A percentile compares a stretch with the other conserved stretches of the same genome.
phyloP scores from a whole-genome alignment of 2,888 invertebrate species.

The Ophioninae sp. region DNA sequence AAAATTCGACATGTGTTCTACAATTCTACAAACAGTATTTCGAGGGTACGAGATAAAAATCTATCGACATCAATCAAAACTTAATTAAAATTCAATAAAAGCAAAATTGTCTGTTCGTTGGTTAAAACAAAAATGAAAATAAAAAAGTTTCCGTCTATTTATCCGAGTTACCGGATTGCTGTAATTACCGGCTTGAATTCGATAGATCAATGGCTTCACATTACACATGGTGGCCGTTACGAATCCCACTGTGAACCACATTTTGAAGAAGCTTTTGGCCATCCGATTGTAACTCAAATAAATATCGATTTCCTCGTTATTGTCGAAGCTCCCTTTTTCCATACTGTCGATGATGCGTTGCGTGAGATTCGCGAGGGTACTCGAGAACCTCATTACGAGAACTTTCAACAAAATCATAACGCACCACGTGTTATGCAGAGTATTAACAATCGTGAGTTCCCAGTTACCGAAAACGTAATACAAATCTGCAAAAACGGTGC shows the following conservation, averaged over 20 bases:
- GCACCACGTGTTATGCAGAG: conserved; percentile 1
- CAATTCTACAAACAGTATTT: too few relatives aligned
- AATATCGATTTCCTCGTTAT: conserved; percentile 53
- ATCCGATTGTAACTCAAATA: conserved; percentile 60
- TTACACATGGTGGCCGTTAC: conserved; percentile 20
- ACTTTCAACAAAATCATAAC: conserved; percentile 25
- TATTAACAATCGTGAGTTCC: conserved; percentile 55
- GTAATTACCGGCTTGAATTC: conserved; percentile 26
- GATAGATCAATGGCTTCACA: conserved; percentile 26
- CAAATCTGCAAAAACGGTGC: conserved; percentile 49
- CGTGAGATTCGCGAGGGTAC: conserved; percentile 43
- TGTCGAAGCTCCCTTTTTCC: conserved; percentile 29
- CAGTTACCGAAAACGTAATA: conserved; percentile 59
- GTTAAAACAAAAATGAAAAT: too few relatives aligned
- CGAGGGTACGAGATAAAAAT: too few relatives aligned
- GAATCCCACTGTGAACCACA: conserved; percentile 11
- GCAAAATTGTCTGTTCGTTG: too few relatives aligned
- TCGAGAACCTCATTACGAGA: conserved; percentile 28
- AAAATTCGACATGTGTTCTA: too few relatives aligned
- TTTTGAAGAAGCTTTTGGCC: conserved; percentile 53
- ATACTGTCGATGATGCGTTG: conserved; percentile 33
- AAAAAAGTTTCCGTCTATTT: too few relatives aligned
- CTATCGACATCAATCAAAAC: too few relatives aligned
- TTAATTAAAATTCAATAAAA: too few relatives aligned
- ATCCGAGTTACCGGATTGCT: too few relatives aligned